Base-by-base conservation (phyloP, 2,113 vertebrate species). In the Rostratula benghalensis region DNA sequence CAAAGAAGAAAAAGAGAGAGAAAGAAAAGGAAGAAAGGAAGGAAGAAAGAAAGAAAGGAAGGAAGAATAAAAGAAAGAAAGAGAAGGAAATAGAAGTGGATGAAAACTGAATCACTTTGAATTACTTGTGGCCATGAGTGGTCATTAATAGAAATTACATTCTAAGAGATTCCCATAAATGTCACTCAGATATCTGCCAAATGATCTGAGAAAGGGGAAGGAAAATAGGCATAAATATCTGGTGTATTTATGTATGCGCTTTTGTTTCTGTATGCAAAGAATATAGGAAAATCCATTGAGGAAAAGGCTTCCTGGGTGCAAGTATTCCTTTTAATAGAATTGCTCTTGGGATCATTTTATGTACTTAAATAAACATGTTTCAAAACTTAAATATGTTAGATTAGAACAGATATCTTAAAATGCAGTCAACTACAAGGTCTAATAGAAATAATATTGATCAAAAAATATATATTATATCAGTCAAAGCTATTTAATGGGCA, bases 61-160 rank as follows among this genome's bases (percentile, higher is more conserved):
- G 41, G 5, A 25, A 41, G 43, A 10, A 27, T n/a, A 33, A 12
- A 16, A 27, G 35, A 31, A 64, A 8, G 28, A 21, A 23, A 28
- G 41, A 43, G 21, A 50, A 22, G 7, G 9, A 65, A 50, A 65
- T 21, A 59, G 31, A 83, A 69, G 28, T 11, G 43, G 8, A 92
- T 41, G 53, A 87, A 92, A 82, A 21, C 28, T 54, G 43, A 69
- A 69, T 69, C 21, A 68, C n/a, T 90, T 83, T 57, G 51, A 89
- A 87, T 41, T 57, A 39, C 28, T 89, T 84, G 87, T 4, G 5
- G n/a, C 23, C 46, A 59, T 43, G 35, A 89, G 59, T 14, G 17
- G n/a, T 70, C 74, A 90, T 84, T 83, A 93, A 61, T 6, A 91
- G 48, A 89, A 94, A 84, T 71, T 51, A 87, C 31, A 82, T 86